Conservation (phyloP, 2,113 vertebrate genomes). For the Tauraco erythrolophus region DNA sequence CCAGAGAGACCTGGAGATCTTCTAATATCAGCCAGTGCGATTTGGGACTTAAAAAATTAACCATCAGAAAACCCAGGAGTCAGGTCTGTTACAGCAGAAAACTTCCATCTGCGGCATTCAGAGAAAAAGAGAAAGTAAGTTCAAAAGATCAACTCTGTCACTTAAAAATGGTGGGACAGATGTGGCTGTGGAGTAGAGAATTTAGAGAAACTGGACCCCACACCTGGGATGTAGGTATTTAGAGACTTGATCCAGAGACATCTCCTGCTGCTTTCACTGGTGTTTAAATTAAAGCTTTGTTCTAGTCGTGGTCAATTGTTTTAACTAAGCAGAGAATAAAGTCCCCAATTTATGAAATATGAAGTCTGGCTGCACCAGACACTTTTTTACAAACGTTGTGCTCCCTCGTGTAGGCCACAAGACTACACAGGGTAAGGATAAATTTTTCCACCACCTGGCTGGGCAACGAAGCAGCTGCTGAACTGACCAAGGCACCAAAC, state of each 20-base stretch:
- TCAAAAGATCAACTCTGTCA: not conserved
- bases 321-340: not conserved
- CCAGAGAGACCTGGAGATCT: not conserved
- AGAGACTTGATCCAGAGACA: not conserved
- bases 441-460: not conserved
- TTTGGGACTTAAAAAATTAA: not conserved
- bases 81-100: not conserved
- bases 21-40: not conserved
- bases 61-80: not conserved
- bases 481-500: not conserved
- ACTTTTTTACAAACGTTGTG: not conserved
- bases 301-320: not conserved
- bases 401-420: not conserved
- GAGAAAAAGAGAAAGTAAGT: not conserved
- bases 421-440: no score
- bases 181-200: not conserved
- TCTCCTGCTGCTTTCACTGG: not conserved
- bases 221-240: not conserved
- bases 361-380: not conserved
- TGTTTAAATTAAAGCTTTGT: not conserved
- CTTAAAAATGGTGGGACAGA: not conserved
- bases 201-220: not conserved
- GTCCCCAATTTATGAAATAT: not conserved
- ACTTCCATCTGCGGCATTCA: not conserved
- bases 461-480: not conserved